phyloP scores from a whole-genome alignment of 2,888 invertebrate genomes.

The Prenolepis imparis region DNA sequence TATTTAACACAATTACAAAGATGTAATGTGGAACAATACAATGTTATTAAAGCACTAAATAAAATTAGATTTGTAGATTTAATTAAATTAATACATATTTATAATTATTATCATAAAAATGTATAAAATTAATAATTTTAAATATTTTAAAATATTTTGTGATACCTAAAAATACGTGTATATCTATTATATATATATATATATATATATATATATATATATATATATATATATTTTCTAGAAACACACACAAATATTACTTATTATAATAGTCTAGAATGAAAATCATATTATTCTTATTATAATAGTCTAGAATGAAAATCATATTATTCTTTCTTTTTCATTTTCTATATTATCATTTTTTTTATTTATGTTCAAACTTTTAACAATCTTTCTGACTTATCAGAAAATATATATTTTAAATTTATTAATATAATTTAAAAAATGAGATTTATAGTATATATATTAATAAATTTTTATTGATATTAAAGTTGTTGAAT shows the following conservation, averaged over 20 bases:
- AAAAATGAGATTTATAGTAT: neutral
- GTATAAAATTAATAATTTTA: neutral
- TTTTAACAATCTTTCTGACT: too few species aligned
- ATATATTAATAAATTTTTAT: neutral
- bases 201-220: too few species aligned
- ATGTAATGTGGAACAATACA: neutral
- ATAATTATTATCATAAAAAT: neutral
- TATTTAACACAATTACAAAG: neutral
- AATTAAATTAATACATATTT: neutral
- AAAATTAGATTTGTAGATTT: neutral
- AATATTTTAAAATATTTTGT: constrained; percentile 13
- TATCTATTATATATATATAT: too few species aligned
- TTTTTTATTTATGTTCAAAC: neutral
- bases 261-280: neutral
- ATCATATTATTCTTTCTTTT: neutral
- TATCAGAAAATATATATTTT: neutral
- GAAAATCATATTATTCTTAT: constrained; percentile 14
- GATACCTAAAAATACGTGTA: neutral
- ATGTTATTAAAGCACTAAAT: neutral
- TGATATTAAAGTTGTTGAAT: neutral
- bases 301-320: neutral
- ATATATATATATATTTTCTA: too few species aligned
- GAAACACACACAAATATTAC: constrained; percentile 5
- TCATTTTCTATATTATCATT: neutral
- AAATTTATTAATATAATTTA: neutral